phyloP scores from a whole-genome alignment of 2,113 vertebrate genomes.

The Archilochus colubris region DNA sequence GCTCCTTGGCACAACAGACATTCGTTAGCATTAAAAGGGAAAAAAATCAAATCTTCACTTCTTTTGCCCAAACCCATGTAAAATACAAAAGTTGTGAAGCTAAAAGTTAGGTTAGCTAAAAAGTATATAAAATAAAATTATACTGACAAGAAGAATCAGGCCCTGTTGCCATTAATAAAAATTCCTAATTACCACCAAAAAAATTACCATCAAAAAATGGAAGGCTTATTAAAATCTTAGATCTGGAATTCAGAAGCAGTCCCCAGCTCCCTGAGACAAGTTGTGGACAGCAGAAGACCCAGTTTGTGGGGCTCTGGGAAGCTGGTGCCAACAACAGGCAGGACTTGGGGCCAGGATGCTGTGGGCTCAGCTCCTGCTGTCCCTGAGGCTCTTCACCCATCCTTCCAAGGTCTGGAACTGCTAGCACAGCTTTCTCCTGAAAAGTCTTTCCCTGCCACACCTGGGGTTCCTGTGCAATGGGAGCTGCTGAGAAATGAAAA shows the following conservation, averaged over 20 bases:
- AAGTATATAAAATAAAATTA: neutral
- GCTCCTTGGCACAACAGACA: neutral
- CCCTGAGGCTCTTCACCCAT: neutral
- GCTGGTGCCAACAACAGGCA: fast-evolving
- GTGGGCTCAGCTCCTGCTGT: fast-evolving
- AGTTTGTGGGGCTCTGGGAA: neutral
- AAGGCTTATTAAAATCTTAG: neutral
- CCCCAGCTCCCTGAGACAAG: neutral
- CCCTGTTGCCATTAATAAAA: neutral
- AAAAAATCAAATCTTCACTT: neutral
- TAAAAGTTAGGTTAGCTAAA: neutral
- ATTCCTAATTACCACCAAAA: neutral
- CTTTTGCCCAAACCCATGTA: neutral
- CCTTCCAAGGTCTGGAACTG: too few relatives aligned
- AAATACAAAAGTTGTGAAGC: neutral
- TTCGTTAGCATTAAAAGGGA: neutral
- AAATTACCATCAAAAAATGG: neutral
- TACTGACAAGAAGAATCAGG: neutral
- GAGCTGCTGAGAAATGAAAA: neutral
- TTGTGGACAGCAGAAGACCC: fast-evolving
- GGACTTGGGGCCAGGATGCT: fast-evolving
- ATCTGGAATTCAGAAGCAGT: neutral
- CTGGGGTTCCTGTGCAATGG: fast-evolving
- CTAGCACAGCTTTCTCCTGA: neutral
- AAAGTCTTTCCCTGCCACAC: neutral